Evolutionary conservation across 2,113 vertebrate genomes (phyloP).

Genomic region (Anoura caudifer): DNA sequence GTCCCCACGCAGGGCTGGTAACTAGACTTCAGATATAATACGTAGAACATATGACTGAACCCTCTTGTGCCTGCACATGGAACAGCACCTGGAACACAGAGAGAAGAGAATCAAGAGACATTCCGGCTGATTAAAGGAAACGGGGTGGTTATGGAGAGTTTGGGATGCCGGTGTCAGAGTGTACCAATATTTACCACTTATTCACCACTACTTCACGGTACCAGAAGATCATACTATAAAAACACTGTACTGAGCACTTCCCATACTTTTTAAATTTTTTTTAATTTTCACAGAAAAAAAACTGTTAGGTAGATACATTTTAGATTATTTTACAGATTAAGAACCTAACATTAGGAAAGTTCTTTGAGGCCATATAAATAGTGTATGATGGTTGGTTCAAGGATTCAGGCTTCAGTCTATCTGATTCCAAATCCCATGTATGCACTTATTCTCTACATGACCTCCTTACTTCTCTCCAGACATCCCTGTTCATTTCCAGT

Average conservation of each 20-base stretch:
- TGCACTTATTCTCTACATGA: background rate
- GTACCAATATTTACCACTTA: background rate
- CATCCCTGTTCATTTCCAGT: background rate
- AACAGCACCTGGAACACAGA: background rate
- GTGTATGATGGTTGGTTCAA: background rate
- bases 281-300: background rate
- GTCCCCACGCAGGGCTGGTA: background rate
- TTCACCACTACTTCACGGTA: background rate
- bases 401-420: background rate
- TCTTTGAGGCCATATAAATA: background rate
- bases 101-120: background rate
- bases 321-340: background rate
- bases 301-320: background rate
- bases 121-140: background rate
- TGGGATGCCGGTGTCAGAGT: background rate
- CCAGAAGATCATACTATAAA: background rate
- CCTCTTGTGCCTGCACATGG: background rate
- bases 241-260: background rate
- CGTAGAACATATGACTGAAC: background rate
- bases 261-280: background rate
- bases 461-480: background rate
- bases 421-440: background rate
- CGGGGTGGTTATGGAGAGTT: background rate
- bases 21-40: conserved; percentile 21
- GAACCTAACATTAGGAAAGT: background rate